Conservation (phyloP, 2,797 vertebrate genomes). For the Anguilla pacifica region DNA sequence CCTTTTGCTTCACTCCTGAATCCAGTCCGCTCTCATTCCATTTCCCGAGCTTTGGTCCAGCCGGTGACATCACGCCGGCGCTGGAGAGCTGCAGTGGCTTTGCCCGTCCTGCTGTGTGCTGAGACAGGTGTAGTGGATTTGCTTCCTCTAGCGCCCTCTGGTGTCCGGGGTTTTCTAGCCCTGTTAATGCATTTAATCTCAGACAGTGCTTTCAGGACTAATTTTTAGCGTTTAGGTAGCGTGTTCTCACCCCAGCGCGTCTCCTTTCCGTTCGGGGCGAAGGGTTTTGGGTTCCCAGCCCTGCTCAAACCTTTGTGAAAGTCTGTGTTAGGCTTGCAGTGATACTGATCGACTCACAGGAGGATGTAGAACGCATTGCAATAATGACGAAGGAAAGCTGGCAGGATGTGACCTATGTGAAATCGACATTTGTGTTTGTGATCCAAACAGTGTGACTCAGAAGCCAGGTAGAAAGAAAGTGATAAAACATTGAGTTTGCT, state of each 20-base stretch:
- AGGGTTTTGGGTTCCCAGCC: conserved; percentile 15
- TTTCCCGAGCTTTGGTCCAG: background rate
- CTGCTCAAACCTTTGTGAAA: conserved; percentile 15
- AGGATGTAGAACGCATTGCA: background rate
- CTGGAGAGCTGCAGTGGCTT: background rate
- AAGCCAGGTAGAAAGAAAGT: conserved; percentile 9
- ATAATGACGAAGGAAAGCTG: conserved; percentile 10
- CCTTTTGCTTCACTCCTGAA: conserved; percentile 4
- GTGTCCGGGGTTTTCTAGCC: background rate
- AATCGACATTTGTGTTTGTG: conserved; percentile 41
- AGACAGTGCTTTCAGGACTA: background rate
- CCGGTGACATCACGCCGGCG: background rate
- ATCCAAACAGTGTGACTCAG: conserved; percentile 44
- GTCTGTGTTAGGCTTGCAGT: conserved; percentile 15
- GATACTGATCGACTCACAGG: conserved; percentile 18
- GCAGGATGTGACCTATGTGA: conserved; percentile 3
- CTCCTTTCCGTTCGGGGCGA: background rate
- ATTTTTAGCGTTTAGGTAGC: background rate
- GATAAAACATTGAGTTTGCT: conserved; percentile 7
- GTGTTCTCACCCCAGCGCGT: background rate
- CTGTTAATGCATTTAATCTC: background rate
- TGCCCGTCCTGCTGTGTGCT: too few relatives aligned
- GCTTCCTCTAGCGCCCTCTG: background rate
- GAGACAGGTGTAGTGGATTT: too few relatives aligned
- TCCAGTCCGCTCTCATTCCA: conserved; percentile 25